A percentile compares a stretch with the other conserved stretches of the same genome.
Evolutionary conservation across 1,140 invertebrate species (phyloP).

Genomic region (Magallana angulata): DNA sequence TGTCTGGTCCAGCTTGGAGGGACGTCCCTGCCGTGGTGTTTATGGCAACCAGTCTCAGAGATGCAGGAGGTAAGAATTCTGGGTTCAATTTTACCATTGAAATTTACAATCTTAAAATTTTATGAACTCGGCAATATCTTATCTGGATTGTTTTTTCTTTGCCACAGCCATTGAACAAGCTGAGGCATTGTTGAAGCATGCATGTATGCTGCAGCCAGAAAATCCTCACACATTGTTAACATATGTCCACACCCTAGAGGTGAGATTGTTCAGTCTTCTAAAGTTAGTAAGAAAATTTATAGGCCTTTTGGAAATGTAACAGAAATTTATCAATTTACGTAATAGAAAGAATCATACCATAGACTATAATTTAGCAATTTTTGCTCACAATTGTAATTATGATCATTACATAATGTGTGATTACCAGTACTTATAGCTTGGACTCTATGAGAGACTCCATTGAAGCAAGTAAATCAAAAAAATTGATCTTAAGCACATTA

Average conservation of each 20-base stretch:
- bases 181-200: constrained; percentile 49
- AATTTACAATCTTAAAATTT: not conserved
- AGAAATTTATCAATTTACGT: no score
- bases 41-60: constrained; percentile 55
- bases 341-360: no score
- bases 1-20: constrained; percentile 50
- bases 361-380: no score
- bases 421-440: no score
- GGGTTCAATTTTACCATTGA: not conserved
- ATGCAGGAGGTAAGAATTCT: constrained; percentile 50
- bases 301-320: no score
- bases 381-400: no score
- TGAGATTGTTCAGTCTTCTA: not conserved
- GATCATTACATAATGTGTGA: no score
- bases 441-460: no score
- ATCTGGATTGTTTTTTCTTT: not conserved
- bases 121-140: not conserved
- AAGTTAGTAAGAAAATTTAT: no score
- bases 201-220: constrained; percentile 43
- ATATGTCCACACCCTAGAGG: constrained; percentile 58
- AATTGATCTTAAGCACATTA: not conserved
- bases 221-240: constrained; percentile 56
- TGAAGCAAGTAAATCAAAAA: no score
- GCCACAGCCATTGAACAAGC: constrained; percentile 48
- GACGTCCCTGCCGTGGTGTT: constrained; percentile 54